Conservation (phyloP, 2,888 invertebrate genomes). For the Microctonus hyperodae region DNA sequence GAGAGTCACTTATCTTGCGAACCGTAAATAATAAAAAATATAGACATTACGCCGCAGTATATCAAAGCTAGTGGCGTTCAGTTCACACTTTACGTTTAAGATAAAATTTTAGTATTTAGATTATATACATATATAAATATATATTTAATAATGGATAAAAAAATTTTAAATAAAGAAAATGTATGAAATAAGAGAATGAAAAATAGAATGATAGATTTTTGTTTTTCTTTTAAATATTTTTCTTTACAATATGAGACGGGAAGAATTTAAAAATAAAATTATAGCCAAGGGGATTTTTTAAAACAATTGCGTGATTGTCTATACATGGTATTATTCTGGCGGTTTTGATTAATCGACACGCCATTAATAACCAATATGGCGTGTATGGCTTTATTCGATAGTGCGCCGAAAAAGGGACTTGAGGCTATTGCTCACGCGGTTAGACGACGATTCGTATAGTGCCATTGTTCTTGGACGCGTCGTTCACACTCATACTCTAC, state of each 20-base stretch:
- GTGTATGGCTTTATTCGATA: slow-evolving; percentile 58
- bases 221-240: neutral
- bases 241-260: slow-evolving; percentile 32
- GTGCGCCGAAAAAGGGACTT: slow-evolving; percentile 53
- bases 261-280: slow-evolving; percentile 37
- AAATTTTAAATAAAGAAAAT: neutral
- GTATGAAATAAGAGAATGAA: slow-evolving; percentile 21
- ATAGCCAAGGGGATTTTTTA: slow-evolving; percentile 50
- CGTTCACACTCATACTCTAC: slow-evolving; percentile 59
- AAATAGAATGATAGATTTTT: slow-evolving; percentile 21
- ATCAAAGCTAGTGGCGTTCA: slow-evolving; percentile 50
- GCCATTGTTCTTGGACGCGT: slow-evolving; percentile 61
- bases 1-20: slow-evolving; percentile 58
- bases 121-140: neutral
- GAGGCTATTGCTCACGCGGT: slow-evolving; percentile 63
- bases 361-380: slow-evolving; percentile 61
- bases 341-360: slow-evolving; percentile 57
- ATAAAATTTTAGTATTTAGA: slow-evolving; percentile 46
- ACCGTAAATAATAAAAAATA: slow-evolving; percentile 63
- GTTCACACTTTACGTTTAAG: slow-evolving; percentile 54
- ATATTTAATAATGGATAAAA: neutral
- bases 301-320: slow-evolving; percentile 62
- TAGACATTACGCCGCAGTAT: slow-evolving; percentile 60
- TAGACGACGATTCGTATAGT: slow-evolving; percentile 61
- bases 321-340: slow-evolving; percentile 61